Conservation (phyloP, 2,797 vertebrate genomes). For the Zalophus californianus region DNA sequence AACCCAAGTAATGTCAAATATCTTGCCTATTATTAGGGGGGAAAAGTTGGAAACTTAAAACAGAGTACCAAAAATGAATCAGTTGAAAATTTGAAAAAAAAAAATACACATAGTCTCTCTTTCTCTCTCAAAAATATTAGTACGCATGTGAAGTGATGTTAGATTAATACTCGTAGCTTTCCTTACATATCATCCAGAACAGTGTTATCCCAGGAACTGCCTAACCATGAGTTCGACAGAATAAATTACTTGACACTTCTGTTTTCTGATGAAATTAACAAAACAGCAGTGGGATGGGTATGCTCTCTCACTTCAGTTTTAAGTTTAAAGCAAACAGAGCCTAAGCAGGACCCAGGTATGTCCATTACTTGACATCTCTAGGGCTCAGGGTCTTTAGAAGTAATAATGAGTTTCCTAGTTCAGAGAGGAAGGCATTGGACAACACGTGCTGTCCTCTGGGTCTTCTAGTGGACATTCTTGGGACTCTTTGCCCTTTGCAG, state of each 20-base stretch:
- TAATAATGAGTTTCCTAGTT: background rate
- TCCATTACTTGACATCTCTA: background rate
- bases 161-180: background rate
- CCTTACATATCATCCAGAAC: background rate
- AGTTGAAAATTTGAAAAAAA: background rate
- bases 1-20: background rate
- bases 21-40: background rate
- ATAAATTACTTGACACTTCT: background rate
- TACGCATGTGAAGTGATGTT: background rate
- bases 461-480: background rate
- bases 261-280: constrained; percentile 54
- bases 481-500: background rate
- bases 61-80: background rate
- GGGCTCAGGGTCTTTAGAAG: background rate
- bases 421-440: background rate
- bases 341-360: background rate
- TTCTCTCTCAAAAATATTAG: background rate
- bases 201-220: background rate
- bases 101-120: background rate
- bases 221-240: background rate
- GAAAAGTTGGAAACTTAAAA: background rate
- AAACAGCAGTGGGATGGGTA: background rate
- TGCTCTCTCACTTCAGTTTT: background rate
- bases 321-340: background rate
- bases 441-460: background rate